A percentile compares a stretch with the other conserved stretches of the same genome.
Evolutionary conservation across 2,113 vertebrate genomes (phyloP).

Genomic region (Caloenas nicobarica): DNA sequence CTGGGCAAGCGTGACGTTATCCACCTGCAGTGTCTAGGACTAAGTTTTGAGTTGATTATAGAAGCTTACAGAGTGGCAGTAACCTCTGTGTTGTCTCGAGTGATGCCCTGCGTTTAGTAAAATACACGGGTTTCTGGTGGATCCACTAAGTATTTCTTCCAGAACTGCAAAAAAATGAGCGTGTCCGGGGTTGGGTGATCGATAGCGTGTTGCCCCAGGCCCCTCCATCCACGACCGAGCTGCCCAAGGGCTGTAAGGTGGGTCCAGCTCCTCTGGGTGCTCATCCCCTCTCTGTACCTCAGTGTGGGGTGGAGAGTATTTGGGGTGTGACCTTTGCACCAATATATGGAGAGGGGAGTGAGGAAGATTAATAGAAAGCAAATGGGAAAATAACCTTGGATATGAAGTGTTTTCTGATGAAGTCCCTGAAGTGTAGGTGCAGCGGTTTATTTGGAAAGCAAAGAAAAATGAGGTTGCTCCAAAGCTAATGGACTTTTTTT

Average conservation of each 20-base stretch:
- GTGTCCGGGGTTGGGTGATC: not conserved
- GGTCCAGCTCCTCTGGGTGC: not conserved
- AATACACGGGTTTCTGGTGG: not conserved
- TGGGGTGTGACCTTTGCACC: not conserved
- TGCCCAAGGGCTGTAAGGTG: not conserved
- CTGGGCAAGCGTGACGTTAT: rapidly evolving
- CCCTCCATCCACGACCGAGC: not conserved
- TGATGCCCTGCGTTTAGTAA: not conserved
- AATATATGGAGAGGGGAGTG: not conserved
- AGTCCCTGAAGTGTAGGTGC: conserved; percentile 40
- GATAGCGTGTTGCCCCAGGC: not conserved
- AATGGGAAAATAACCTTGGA: not conserved
- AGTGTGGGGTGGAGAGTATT: not conserved
- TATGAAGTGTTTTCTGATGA: not conserved
- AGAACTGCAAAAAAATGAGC: not conserved
- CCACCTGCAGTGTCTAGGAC: not conserved
- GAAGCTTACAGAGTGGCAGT: not conserved
- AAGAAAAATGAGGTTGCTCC: conserved; percentile 72
- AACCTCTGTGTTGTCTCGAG: rapidly evolving
- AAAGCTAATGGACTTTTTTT: conserved; percentile 59
- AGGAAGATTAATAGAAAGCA: not conserved
- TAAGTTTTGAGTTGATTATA: not conserved
- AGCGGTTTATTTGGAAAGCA: conserved; percentile 69
- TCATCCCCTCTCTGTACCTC: not conserved
- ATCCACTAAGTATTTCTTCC: not conserved